These are phyloP conservation scores for Actinostola sp. DNA, from an alignment of 92 coral and sea anemone species.

Conservation along the genomic window DNA sequence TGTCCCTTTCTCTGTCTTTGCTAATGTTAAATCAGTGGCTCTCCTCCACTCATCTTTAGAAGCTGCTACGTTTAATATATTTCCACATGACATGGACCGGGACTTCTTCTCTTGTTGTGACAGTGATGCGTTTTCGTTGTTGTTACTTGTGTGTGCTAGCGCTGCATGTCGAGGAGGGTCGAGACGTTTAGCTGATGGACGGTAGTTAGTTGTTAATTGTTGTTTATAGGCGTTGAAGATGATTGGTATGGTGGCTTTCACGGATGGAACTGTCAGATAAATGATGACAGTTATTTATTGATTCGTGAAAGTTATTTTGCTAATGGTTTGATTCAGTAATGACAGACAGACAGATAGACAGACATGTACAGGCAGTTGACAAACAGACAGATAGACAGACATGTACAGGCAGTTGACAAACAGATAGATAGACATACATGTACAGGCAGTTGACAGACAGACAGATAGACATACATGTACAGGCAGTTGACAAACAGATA, in stretches of 20 bases:
- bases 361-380: background rate
- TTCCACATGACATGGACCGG: slow-evolving; percentile 20
- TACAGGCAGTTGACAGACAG: no score
- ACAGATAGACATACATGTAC: no score
- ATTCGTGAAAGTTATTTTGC: no score
- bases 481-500: no score
- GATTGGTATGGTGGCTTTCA: slow-evolving; percentile 35
- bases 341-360: background rate
- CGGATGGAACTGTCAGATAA: slow-evolving; percentile 30
- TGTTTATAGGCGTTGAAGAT: slow-evolving; percentile 36
- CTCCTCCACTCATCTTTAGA: background rate
- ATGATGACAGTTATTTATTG: background rate
- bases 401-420: no score
- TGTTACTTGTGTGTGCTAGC: background rate
- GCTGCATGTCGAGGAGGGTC: background rate
- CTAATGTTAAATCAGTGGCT: slow-evolving; percentile 1
- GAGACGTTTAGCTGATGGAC: slow-evolving; percentile 36
- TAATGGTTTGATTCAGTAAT: no score
- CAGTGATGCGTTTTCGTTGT: background rate
- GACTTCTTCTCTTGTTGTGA: background rate
- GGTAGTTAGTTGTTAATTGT: slow-evolving; percentile 50
- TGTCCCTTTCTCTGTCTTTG: background rate
- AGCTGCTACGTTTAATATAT: background rate
- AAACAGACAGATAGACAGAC: background rate
- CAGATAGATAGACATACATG: no score